Evolutionary conservation across 2,113 vertebrate genomes (phyloP), one percentile per base, ranked within the genome.

Genomic region (Piliocolobus tephrosceles): DNA sequence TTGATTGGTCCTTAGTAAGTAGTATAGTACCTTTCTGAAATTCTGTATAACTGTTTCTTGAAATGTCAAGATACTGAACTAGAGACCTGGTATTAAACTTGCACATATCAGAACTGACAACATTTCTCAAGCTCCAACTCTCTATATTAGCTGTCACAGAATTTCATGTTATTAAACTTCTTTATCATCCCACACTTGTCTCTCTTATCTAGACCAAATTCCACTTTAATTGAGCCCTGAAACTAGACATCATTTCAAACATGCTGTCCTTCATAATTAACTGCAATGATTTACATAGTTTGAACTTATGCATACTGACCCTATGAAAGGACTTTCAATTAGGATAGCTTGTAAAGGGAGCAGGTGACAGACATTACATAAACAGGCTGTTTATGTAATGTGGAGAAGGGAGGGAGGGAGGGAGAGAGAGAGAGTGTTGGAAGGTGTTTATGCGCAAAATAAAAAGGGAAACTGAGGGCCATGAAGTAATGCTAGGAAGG

Each of bases 151-250:
- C 84, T 95, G 88, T 92, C 84, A 91, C 78, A 88, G 50, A 78
- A 30, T 96, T 96, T 94, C 90, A 91, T 83, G 10, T 95, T 94
- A 90, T 85, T 92, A 96, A 96, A 94, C 61, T 83, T 88, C 43
- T 75, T 97, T 84, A 89, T 97, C 50, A 94, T 87, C 57, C 57
- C 58, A 78, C 35, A 66, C 66, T 79, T 89, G 52, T 88, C 76
- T 96, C 38, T 95, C 85, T 95, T 89, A 90, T 95, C 92, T 95
- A 95, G 75, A 91, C 64, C 47, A 91, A 76, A 91, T 94, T 94
- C 45, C 20, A 89, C 82, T 83, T 89, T 92, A 88, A 81, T 66
- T 96, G 78, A 95, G n/a, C 35, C 96, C 82, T 90, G 80, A 93
- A 94, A 86, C 38, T 70, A 95, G 90, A 96, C 30, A 84, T 27